Conservation (phyloP, 2,113 vertebrate species). For the Cacatua alba region DNA sequence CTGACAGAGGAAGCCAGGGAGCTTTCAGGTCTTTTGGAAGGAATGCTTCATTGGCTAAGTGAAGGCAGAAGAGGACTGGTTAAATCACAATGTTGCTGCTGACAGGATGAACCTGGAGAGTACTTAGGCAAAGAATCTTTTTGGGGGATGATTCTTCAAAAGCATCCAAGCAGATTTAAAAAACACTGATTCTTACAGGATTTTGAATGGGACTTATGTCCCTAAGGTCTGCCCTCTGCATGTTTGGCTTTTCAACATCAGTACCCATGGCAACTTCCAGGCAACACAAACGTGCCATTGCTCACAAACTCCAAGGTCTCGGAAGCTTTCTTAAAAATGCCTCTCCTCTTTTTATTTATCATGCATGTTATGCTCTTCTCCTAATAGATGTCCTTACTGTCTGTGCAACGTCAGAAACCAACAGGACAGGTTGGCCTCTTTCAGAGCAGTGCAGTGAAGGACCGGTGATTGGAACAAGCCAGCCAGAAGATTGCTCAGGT, state of each 20-base stretch:
- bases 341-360: not conserved
- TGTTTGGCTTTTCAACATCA: conserved; percentile 34
- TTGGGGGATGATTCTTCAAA: not conserved
- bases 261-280: conserved; percentile 54
- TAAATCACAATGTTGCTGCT: not conserved
- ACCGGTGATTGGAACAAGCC: rapidly evolving
- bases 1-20: not conserved
- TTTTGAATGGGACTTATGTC: conserved; percentile 19
- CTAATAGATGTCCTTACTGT: not conserved
- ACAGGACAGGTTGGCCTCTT: not conserved
- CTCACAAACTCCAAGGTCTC: conserved; percentile 39
- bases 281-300: not conserved
- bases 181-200: not conserved
- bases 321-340: not conserved
- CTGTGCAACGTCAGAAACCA: not conserved
- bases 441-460: not conserved
- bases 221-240: not conserved
- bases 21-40: not conserved
- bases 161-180: not conserved
- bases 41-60: not conserved
- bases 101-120: conserved; percentile 3
- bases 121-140: conserved; percentile 15
- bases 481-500: not conserved
- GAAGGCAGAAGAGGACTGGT: not conserved
- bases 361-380: not conserved